Base-by-base conservation (phyloP, 1,140 invertebrate species). In the Eciton burchellii region DNA sequence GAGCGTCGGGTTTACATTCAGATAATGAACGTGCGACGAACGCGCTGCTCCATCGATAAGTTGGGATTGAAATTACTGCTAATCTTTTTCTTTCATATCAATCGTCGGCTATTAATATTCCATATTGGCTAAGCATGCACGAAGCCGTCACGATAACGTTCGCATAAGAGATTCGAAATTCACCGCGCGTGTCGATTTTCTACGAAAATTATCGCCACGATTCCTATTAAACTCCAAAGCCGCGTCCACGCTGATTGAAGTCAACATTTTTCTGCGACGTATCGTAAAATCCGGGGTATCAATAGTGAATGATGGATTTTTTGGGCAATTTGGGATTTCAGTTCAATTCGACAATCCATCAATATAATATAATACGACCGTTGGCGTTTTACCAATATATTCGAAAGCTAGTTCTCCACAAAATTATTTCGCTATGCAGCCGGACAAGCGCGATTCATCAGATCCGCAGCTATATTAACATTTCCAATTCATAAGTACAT, bases 1-100 rank as follows among this genome's bases (percentile, higher is more conserved):
- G 72, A 76, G 65, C 63, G 70, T 74, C 19, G 77, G 72, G 26
- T 83, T 87, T 83, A 86, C 57, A 82, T 85, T 79, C 66, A 76
- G 47, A 63, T 81, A 81, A 86, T 84, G 82, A 85, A 82, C 71
- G 79, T 24, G 73, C 54, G 21, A 62, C 47, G 14, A 71, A 66
- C 12, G 26, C 26, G 56, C 1, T 5, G 11, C 24, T 74, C n/a
- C n/a, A 62, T 49, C 43, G 60, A 77, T 19, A 65, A 35, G 29
- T 19, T n/a, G 35, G 3, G 11, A 41, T 77, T 21, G 11, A 66
- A 65, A 54, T 66, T 66, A 66, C 65, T 35, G 14, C 41, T 29
- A 9, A 4, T 65, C 66, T 66, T 26, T 41, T 16, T 43, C 66
- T 16, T 77, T 26, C 16, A 56, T 68, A 56, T 43, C 68, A 77